Base-by-base conservation (phyloP, 2,113 vertebrate species). In the Lipotes vexillifer region DNA sequence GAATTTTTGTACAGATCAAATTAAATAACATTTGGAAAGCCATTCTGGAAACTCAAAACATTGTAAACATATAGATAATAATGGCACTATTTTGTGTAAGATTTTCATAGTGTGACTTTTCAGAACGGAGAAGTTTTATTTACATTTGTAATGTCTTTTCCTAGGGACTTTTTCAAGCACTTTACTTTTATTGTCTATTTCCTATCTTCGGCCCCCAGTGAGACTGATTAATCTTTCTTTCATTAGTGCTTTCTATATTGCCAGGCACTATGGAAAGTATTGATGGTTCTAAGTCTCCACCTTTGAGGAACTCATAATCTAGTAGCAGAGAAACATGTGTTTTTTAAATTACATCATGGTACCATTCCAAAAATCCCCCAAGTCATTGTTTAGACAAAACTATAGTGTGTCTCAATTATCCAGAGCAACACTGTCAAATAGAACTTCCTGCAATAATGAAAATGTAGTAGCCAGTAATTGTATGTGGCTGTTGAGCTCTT, bases 151-250 rank as follows among this genome's bases (percentile, higher is more conserved):
- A 20, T 89, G 23, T 78, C 21, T 96, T 90, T 96, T 72, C 41
- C n/a, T 80, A 20, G 55, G n/a, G 18, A 46, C 27, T 95, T 91
- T 83, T 86, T 55, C 29, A 96, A 44, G 31, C 27, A 92, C 31
- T 93, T 94, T 46, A 52, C 65, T 88, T 92, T 96, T 81, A 65
- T 88, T 84, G 17, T 75, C 75, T 97, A 2, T 92, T 96, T 95
- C 46, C 36, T 69, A 25, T 49, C 27, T 71, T 93, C 31, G 36
- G 13, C 38, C 63, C 33, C 31, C 25, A 46, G 10, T 68, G 27
- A 88, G 23, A 33, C 65, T 85, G 49, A 88, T 93, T 89, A 75
- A 81, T 82, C 68, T 89, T 46, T 92, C 36, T 41, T 93, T 93
- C 57, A 44, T 86, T 82, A 90, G 46, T 96, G 6, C 27, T 96